These are phyloP conservation scores for Argynnis bischoffii DNA, from an alignment of 2,888 invertebrate species.

Conservation along the genomic window DNA sequence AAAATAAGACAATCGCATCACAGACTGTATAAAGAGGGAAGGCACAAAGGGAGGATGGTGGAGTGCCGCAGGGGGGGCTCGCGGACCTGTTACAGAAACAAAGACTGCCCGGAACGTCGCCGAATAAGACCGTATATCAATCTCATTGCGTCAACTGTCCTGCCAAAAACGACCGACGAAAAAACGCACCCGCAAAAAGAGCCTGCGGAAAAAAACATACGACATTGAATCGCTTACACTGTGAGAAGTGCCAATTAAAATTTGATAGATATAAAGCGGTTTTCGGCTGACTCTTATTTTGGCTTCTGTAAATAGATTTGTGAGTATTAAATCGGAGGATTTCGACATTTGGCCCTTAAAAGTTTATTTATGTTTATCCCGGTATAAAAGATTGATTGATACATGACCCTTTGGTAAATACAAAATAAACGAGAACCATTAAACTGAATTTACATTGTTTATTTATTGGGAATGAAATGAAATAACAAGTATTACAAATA, in stretches of 20 bases:
- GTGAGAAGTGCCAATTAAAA: slow-evolving; percentile 82
- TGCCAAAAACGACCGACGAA: slow-evolving; percentile 76
- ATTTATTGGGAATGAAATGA: slow-evolving; percentile 4
- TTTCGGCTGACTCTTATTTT: slow-evolving; percentile 40
- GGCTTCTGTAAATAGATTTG: slow-evolving; percentile 40
- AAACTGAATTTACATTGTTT: background rate
- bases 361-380: slow-evolving; percentile 27
- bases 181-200: slow-evolving; percentile 68
- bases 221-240: slow-evolving; percentile 78
- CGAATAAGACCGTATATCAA: slow-evolving; percentile 78
- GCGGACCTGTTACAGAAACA: slow-evolving; percentile 77
- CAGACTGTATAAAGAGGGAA: slow-evolving; percentile 72
- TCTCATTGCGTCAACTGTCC: slow-evolving; percentile 75
- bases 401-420: background rate
- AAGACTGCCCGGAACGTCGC: slow-evolving; percentile 77
- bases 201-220: slow-evolving; percentile 63
- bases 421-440: background rate
- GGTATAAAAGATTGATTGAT: slow-evolving; percentile 16
- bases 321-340: slow-evolving; percentile 26
- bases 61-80: slow-evolving; percentile 47
- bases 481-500: background rate
- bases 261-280: slow-evolving; percentile 73
- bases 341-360: slow-evolving; percentile 31
- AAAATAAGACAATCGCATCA: slow-evolving; percentile 74
- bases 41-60: slow-evolving; percentile 68